Percentiles rank a stretch among this genome's conserved stretches.
phyloP scores from a whole-genome alignment of 1,140 invertebrate genomes.

The Drosophila pectinifera region DNA sequence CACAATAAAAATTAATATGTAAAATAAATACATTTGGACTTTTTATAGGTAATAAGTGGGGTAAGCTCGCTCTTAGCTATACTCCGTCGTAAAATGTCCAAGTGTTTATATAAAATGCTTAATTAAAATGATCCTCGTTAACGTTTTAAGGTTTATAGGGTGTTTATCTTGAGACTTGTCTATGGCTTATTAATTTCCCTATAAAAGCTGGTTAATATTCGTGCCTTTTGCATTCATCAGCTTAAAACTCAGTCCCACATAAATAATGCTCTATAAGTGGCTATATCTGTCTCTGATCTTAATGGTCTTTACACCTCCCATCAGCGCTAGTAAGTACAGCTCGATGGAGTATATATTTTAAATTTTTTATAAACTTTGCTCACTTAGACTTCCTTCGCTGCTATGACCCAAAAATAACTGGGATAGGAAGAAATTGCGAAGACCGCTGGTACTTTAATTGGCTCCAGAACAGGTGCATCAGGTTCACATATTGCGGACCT shows the following conservation, averaged over 20 bases:
- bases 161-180: constrained; percentile 5
- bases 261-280: constrained; percentile 43
- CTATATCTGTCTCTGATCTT: constrained; percentile 40
- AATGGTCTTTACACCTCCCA: constrained; percentile 19
- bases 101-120: constrained; percentile 24
- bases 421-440: not conserved
- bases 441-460: not conserved
- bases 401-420: not conserved
- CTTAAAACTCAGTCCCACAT: constrained; percentile 28
- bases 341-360: not conserved
- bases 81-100: constrained; percentile 4
- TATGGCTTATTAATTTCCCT: constrained; percentile 24
- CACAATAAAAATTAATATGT: no score
- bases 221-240: constrained; percentile 33
- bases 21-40: constrained; percentile 12
- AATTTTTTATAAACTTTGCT: not conserved
- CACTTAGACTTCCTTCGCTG: not conserved
- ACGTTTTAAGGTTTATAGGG: constrained; percentile 24
- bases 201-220: constrained; percentile 38
- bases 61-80: constrained; percentile 14
- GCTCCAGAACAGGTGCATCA: not conserved
- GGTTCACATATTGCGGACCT: not conserved
- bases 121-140: not conserved
- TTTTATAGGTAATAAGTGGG: constrained; percentile 11
- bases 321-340: constrained; percentile 17